Percentiles rank a stretch among this genome's conserved stretches.
phyloP scores from a whole-genome alignment of 2,888 invertebrate species.

The Parthenolecanium corni region DNA sequence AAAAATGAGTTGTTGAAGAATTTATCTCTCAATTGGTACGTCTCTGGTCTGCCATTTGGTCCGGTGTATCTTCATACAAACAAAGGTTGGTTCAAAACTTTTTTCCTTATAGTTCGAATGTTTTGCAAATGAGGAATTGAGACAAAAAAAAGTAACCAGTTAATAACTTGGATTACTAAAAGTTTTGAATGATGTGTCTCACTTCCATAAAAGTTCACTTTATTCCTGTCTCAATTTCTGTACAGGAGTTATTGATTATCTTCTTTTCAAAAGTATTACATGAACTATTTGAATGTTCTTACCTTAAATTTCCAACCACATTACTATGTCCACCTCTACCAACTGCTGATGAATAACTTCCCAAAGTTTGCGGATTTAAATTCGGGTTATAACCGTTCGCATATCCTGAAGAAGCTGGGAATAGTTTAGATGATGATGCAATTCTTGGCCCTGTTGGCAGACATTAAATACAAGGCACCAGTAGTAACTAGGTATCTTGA shows the following conservation, averaged over 20 bases:
- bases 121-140: neutral
- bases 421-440: neutral
- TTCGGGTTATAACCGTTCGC: neutral
- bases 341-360: neutral
- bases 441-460: neutral
- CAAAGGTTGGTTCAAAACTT: neutral
- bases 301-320: neutral
- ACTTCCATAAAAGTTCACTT: too few relatives aligned
- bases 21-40: neutral
- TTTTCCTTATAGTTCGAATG: neutral
- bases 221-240: too few relatives aligned
- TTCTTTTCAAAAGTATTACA: too few relatives aligned
- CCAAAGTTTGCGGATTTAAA: neutral
- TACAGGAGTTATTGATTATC: too few relatives aligned
- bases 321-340: neutral
- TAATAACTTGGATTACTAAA: too few relatives aligned
- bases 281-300: too few relatives aligned
- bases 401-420: neutral
- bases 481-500: too few relatives aligned
- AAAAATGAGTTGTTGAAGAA: neutral
- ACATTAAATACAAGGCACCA: too few relatives aligned
- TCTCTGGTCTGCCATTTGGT: neutral
- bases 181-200: too few relatives aligned
- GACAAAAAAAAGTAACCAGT: too few relatives aligned
- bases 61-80: neutral